These are phyloP conservation scores for Cryptocheilus praepositus DNA, from an alignment of 2,888 invertebrate species.

Conservation along the genomic window DNA sequence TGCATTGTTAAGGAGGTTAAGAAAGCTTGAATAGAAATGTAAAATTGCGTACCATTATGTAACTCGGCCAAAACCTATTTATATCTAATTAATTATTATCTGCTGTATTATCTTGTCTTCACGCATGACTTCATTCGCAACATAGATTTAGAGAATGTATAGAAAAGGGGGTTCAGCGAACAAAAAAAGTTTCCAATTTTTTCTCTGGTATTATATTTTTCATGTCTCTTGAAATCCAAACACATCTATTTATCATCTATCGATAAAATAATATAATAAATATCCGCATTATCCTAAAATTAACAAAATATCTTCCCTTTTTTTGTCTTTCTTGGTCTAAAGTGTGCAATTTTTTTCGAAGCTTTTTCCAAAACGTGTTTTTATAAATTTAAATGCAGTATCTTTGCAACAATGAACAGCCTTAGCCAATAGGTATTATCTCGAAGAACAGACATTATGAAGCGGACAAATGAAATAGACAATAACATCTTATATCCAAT, in stretches of 20 bases:
- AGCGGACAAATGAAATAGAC: constrained; percentile 46
- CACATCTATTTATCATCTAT: constrained; percentile 70
- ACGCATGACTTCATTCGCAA: no score
- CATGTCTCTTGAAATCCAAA: constrained; percentile 67
- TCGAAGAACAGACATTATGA: constrained; percentile 41
- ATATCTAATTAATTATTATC: no score
- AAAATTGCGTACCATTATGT: no score
- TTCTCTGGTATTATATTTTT: constrained; percentile 37
- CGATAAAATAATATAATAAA: constrained; percentile 69
- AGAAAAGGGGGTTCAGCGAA: no score
- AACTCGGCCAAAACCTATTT: no score
- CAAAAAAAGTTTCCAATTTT: no score
- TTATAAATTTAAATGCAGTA: constrained; percentile 61
- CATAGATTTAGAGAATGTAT: no score
- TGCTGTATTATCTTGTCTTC: no score
- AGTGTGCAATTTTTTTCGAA: constrained; percentile 47
- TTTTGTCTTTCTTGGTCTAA: constrained; percentile 47
- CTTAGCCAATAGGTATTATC: constrained; percentile 44
- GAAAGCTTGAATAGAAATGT: no score
- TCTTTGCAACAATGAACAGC: constrained; percentile 56
- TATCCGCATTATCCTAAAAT: constrained; percentile 67
- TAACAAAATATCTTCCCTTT: constrained; percentile 67
- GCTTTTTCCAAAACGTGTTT: constrained; percentile 48
- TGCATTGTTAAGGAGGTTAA: no score
- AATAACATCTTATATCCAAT: constrained; percentile 28